These are phyloP conservation scores for Tetramorium simillimum DNA, from an alignment of 1,140 invertebrate genomes.

Conservation along the genomic window DNA sequence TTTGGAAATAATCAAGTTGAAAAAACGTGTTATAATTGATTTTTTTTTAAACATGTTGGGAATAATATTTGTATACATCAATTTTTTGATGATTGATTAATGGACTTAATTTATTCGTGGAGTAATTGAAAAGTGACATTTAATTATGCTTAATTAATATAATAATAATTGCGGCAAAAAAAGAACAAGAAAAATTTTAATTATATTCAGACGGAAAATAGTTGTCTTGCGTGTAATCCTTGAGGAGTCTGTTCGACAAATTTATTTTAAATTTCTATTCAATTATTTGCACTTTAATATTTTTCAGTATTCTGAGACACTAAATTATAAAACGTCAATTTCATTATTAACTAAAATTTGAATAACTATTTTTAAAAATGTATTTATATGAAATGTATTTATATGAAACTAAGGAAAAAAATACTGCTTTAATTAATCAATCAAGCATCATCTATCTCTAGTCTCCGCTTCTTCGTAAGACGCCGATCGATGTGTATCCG, in stretches of 20 bases:
- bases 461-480: conserved; percentile 20
- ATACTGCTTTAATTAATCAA: conserved; percentile 29
- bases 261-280: conserved; percentile 4
- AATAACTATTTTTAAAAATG: not conserved
- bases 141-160: not conserved
- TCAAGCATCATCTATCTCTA: not conserved
- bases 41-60: not conserved
- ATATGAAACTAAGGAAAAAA: not conserved
- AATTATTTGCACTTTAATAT: not conserved
- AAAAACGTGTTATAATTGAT: not conserved
- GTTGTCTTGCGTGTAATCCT: not conserved
- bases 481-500: conserved; percentile 7
- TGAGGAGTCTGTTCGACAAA: not conserved
- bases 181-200: not conserved
- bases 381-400: not conserved
- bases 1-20: not conserved
- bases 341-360: conserved; percentile 4
- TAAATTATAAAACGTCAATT: not conserved
- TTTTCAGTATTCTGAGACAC: not conserved
- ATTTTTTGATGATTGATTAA: conserved; percentile 14
- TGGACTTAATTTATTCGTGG: not conserved
- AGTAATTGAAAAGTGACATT: not conserved
- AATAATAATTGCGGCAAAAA: not conserved
- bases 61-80: not conserved
- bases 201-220: not conserved